Evolutionary conservation across 53 echinoderm and acorn worm species (phyloP), one percentile per base, ranked within the genome.

Genomic region (Echinometra lucunter): DNA sequence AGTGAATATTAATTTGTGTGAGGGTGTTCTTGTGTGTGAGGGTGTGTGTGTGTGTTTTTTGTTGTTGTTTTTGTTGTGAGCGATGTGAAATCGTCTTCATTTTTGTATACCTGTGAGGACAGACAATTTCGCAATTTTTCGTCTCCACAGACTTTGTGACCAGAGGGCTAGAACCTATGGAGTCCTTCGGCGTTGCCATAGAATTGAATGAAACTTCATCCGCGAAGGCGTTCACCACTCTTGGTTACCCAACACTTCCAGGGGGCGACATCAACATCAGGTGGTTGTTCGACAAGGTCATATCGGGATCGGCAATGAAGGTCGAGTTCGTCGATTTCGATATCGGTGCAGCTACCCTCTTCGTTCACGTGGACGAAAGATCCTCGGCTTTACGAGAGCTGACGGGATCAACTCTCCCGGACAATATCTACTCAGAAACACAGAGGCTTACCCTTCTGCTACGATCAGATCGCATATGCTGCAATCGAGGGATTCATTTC

Each of bases 291-390:
- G 55, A 74, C 74, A 53, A 92, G 2, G 34, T 15, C 53, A 17
- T 72, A 8, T 1, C 28, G 45, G 32, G 6, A 57, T 53, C 92
- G 19, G 92, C 57, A 16, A 92, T 92, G 57, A 78, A 92, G 57
- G n/a, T 92, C 4, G 78, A 55, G 40, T 92, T 92, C 80, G 23
- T 92, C 17, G 92, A 92, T 44, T 92, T 92, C 57, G 75, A 92
- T 57, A 92, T 92, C 80, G 92, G 78, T 18, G 9, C 28, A 10
- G 92, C 74, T 7, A 78, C 74, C 4, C 78, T 92, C 27, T 75
- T 92, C 80, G 80, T 53, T 37, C 55, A 74, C 37, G 57, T 78
- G 3, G 35, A 8, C 11, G 91, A 91, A 28, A 19, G 21, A 7
- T 0, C 18, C 44, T 0, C 57, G 18, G 56, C 92, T 17, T 3